A percentile compares a stretch with the other conserved stretches of the same genome.
These are phyloP conservation scores for Himalopsyche phryganea DNA, from an alignment of 1,140 invertebrate species.

Conservation along the genomic window DNA sequence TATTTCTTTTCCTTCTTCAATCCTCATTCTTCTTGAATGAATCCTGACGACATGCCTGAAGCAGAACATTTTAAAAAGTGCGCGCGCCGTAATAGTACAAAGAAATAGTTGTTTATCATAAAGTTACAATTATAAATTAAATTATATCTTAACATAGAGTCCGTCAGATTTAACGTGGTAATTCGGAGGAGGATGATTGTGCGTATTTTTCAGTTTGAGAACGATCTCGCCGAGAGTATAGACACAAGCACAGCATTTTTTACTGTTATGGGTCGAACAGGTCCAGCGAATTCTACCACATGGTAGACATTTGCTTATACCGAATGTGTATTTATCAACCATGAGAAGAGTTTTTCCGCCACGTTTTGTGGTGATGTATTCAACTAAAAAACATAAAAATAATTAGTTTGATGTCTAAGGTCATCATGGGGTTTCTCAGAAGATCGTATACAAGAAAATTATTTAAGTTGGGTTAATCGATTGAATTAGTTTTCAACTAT, in stretches of 20 bases:
- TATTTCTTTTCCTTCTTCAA: too few species aligned
- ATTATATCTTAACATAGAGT: not conserved
- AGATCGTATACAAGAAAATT: too few species aligned
- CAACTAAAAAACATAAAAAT: slow-evolving; percentile 3
- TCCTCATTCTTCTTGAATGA: too few species aligned
- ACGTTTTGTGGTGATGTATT: not conserved
- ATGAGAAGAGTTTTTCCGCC: not conserved
- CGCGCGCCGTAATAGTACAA: too few species aligned
- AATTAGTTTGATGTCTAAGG: too few species aligned
- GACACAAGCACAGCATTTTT: slow-evolving; percentile 3
- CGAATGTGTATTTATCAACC: not conserved
- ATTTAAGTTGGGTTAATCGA: too few species aligned
- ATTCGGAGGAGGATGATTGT: slow-evolving; percentile 3
- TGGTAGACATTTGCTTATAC: not conserved
- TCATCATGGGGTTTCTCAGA: too few species aligned
- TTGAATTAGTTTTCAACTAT: too few species aligned
- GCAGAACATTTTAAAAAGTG: too few species aligned
- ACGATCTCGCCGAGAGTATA: not conserved
- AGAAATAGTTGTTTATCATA: too few species aligned
- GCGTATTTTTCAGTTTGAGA: not conserved
- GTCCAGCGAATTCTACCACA: slow-evolving; percentile 31
- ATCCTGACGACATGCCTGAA: too few species aligned
- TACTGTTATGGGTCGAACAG: slow-evolving; percentile 30
- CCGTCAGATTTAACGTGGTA: not conserved
- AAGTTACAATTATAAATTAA: too few species aligned